phyloP scores from a whole-genome alignment of 2,888 invertebrate genomes.

The Mesorhabditis spiculigera region DNA sequence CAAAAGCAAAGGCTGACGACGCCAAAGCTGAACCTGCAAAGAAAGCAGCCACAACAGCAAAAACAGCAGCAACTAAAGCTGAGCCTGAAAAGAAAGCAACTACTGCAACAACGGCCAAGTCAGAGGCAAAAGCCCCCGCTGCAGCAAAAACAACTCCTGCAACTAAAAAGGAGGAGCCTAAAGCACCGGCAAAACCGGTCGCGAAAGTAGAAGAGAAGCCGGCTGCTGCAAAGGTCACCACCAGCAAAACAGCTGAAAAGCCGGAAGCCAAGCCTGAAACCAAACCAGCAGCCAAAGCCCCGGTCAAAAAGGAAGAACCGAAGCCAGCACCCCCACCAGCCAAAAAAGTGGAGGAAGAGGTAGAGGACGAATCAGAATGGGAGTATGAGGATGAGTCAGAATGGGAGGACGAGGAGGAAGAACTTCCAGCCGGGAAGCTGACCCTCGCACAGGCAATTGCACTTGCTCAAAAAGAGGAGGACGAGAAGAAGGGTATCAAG shows the following conservation, averaged over 20 bases:
- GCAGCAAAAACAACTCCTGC: no score
- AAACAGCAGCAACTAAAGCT: no score
- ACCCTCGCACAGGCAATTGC: neutral
- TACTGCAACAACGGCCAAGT: no score
- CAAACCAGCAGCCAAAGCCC: no score
- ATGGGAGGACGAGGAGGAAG: conserved; percentile 10
- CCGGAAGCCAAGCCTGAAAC: neutral
- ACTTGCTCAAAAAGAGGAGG: conserved; percentile 2
- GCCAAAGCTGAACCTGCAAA: conserved; percentile 1
- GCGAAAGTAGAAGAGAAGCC: neutral
- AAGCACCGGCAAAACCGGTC: no score
- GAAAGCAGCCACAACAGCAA: neutral
- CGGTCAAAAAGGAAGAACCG: conserved; percentile 11
- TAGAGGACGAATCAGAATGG: conserved; percentile 17
- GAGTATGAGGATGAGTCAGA: conserved; percentile 9
- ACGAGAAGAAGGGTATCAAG: neutral
- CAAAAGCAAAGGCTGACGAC: neutral
- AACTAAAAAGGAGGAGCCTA: no score
- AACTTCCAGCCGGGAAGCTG: neutral
- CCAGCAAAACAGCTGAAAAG: neutral
- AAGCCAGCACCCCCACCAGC: conserved; percentile 22
- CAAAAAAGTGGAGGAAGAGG: conserved; percentile 23
- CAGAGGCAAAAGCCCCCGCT: no score
- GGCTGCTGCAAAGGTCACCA: neutral
- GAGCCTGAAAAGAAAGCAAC: no score